A percentile compares a stretch with the other conserved stretches of the same genome.
phyloP scores from a whole-genome alignment of 2,797 vertebrate genomes.

The Lutjanus campechanus region DNA sequence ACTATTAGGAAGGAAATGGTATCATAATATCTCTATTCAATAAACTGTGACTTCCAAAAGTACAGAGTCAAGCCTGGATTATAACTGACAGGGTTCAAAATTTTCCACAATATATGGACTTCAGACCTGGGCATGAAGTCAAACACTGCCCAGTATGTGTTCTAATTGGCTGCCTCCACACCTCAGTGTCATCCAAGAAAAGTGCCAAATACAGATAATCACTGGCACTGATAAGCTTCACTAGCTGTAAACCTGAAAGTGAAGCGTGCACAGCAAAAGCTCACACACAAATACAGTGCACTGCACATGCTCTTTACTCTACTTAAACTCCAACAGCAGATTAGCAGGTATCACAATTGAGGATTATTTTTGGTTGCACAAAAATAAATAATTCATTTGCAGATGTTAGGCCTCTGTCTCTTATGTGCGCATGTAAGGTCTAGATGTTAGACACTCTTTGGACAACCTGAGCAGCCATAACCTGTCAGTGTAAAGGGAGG shows the following conservation, averaged over 20 bases:
- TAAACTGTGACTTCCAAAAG: background rate
- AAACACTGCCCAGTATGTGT: background rate
- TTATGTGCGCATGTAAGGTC: constrained; percentile 17
- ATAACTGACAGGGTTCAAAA: constrained; percentile 24
- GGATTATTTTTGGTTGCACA: constrained; percentile 33
- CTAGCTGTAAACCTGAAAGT: constrained; percentile 3
- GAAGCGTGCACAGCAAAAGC: constrained; percentile 2
- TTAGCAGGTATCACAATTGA: constrained; percentile 8
- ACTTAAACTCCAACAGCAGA: background rate
- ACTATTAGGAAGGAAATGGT: no score
- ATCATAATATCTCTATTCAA: background rate
- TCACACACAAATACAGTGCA: background rate
- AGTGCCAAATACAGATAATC: constrained; percentile 31
- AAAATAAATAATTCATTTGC: constrained; percentile 52
- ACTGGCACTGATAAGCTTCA: constrained; percentile 15
- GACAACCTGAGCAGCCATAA: constrained; percentile 11
- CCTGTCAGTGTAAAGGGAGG: constrained; percentile 44
- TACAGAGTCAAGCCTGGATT: constrained; percentile 14
- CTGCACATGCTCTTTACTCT: background rate
- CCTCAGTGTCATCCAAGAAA: constrained; percentile 12
- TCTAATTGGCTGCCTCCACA: constrained; percentile 22
- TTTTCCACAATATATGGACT: constrained; percentile 41
- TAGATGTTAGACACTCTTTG: constrained; percentile 18
- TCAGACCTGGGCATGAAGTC: constrained; percentile 34
- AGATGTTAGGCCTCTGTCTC: constrained; percentile 24